phyloP scores from a whole-genome alignment of 2,113 vertebrate species.

The Pithys albifrons region DNA sequence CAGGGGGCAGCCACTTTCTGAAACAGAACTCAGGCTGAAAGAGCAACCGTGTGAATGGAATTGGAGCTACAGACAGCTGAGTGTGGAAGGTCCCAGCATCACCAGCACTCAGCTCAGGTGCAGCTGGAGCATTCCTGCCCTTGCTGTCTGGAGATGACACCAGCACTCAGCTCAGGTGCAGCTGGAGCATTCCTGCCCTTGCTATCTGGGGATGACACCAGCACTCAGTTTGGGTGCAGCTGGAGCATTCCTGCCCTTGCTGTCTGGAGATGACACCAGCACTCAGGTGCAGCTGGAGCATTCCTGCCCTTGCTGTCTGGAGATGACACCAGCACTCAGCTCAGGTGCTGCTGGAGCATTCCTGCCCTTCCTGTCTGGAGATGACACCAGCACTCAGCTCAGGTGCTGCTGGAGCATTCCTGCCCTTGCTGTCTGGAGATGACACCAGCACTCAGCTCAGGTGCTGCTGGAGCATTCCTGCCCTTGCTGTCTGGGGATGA shows the following conservation, averaged over 20 bases:
- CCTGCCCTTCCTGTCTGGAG: no score
- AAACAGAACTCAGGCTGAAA: not conserved
- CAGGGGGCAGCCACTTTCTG: not conserved
- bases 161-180: no score
- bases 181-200: no score
- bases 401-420: not conserved
- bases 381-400: not conserved
- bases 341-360: no score
- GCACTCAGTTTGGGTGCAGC: no score
- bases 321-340: no score
- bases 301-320: no score
- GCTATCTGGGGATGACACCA: no score
- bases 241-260: not conserved
- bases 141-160: not conserved
- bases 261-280: not conserved
- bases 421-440: not conserved
- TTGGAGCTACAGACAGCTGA: not conserved
- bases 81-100: not conserved
- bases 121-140: not conserved
- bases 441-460: not conserved
- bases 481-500: not conserved
- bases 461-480: not conserved
- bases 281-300: no score
- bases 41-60: not conserved
- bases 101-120: not conserved